These are phyloP conservation scores for Phalangium opilio DNA, from an alignment of 2,888 invertebrate genomes.

Conservation along the genomic window DNA sequence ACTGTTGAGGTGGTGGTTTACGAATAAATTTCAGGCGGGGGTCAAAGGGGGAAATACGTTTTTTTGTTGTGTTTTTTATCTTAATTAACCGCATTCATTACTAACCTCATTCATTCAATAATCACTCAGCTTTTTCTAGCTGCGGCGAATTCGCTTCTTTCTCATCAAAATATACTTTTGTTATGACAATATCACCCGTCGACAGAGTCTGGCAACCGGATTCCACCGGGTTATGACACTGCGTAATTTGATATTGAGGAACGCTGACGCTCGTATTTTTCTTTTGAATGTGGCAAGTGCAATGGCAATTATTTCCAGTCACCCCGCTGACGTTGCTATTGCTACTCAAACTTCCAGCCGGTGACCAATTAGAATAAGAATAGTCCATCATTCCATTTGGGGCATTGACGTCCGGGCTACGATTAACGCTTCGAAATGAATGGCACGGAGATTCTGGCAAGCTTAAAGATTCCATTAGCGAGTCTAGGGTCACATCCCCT, in stretches of 20 bases:
- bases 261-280: conserved; percentile 6
- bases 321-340: too few species aligned
- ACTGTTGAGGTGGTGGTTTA: too few species aligned
- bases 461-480: conserved; percentile 14
- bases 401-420: conserved; percentile 11
- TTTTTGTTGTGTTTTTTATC: too few species aligned
- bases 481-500: conserved; percentile 12
- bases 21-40: too few species aligned
- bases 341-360: conserved; percentile 12
- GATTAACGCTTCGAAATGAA: conserved; percentile 11
- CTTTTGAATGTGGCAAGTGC: conserved; percentile 17
- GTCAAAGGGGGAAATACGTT: too few species aligned
- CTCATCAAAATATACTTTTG: conserved; percentile 22
- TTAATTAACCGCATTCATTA: too few species aligned
- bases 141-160: conserved; percentile 1
- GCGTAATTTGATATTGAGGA: conserved; percentile 14
- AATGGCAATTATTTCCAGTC: conserved; percentile 2
- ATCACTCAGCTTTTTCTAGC: too few species aligned
- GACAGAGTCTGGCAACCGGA: conserved; percentile 64
- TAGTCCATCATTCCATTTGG: conserved; percentile 14
- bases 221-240: conserved; percentile 37
- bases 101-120: too few species aligned
- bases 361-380: conserved; percentile 13
- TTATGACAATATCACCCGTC: conserved; percentile 82
- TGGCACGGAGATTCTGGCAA: conserved; percentile 13